A percentile compares a stretch with the other conserved stretches of the same genome.
These are phyloP conservation scores for Coregonus ussuriensis DNA, from an alignment of 2,797 vertebrate genomes.

Conservation along the genomic window DNA sequence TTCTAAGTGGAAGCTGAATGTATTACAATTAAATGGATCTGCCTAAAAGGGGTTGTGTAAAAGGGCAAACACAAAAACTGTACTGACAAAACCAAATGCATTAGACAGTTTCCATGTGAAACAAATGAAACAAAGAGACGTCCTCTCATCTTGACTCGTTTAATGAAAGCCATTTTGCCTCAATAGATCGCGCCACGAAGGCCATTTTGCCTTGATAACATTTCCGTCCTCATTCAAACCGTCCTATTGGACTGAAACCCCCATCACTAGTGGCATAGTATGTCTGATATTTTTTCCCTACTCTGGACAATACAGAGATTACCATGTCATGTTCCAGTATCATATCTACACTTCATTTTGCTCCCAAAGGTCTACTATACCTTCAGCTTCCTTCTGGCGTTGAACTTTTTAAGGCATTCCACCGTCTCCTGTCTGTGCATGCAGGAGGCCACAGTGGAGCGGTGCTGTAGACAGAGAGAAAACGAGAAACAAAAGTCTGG, in stretches of 20 bases:
- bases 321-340: not conserved
- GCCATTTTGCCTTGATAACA: not conserved
- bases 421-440: slow-evolving; percentile 99
- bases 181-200: not conserved
- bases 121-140: not conserved
- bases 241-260: not conserved
- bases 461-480: slow-evolving; percentile 80
- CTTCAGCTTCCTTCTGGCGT: slow-evolving; percentile 94
- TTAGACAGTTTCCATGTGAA: not conserved
- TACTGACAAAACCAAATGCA: not conserved
- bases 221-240: not conserved
- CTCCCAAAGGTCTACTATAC: slow-evolving; percentile 47
- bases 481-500: slow-evolving; percentile 7
- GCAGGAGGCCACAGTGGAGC: slow-evolving; percentile 96
- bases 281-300: not conserved
- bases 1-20: not conserved
- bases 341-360: not conserved
- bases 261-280: too few species aligned
- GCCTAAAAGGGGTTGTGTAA: not conserved
- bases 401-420: slow-evolving; percentile 99
- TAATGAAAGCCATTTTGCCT: not conserved
- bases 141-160: not conserved
- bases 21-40: not conserved
- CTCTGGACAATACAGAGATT: not conserved
- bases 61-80: not conserved